Evolutionary conservation across 2,797 vertebrate genomes (phyloP).

Genomic region (Poecilia velifera): DNA sequence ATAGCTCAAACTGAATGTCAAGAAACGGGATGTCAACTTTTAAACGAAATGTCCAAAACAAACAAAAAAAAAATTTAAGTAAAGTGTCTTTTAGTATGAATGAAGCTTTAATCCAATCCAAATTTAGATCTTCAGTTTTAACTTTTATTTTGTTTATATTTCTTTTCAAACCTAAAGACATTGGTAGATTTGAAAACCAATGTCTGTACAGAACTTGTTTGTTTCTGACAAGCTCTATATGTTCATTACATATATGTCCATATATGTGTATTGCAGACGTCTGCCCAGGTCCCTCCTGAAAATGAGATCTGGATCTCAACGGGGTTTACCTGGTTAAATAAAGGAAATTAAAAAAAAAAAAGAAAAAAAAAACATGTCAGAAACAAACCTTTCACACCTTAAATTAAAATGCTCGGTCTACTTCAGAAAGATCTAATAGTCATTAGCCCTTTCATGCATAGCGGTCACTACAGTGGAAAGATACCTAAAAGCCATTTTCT

Average conservation of each 20-base stretch:
- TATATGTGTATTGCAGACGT: no score
- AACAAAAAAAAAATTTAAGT: neutral
- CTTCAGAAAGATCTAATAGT: neutral
- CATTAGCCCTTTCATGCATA: neutral
- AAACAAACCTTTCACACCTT: neutral
- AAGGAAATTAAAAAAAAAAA: no score
- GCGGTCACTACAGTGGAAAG: no score
- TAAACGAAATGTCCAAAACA: neutral
- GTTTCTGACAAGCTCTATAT: neutral
- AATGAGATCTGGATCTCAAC: no score
- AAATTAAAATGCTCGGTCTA: neutral
- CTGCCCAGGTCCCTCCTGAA: no score
- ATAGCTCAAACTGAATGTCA: neutral
- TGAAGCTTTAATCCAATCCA: neutral
- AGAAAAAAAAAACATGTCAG: neutral
- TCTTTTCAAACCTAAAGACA: neutral
- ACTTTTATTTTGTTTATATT: neutral
- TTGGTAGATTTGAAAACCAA: no score
- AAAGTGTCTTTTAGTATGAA: neutral
- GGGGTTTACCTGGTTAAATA: no score
- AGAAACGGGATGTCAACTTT: neutral
- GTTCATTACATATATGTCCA: no score
- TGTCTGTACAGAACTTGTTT: no score
- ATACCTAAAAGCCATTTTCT: no score
- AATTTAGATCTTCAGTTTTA: neutral